These are phyloP conservation scores for Luscinia luscinia DNA, from an alignment of 2,797 vertebrate species.

Conservation along the genomic window DNA sequence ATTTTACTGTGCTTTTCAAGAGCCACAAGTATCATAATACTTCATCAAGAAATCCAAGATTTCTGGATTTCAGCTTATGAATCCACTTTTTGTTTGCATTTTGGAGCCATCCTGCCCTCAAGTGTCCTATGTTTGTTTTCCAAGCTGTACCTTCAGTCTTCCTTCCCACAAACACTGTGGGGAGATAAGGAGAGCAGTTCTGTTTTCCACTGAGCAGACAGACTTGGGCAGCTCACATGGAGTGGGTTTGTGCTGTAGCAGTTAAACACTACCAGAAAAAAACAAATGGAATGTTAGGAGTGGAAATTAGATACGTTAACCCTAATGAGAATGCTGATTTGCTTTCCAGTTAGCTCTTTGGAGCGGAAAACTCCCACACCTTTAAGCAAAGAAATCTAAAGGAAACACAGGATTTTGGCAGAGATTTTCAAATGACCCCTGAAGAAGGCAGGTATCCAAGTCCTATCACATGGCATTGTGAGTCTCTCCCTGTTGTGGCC, in stretches of 20 bases:
- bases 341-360: constrained; percentile 37
- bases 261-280: constrained; percentile 13
- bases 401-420: constrained; percentile 54
- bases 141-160: constrained; percentile 37
- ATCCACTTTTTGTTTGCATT: constrained; percentile 19
- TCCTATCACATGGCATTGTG: background rate
- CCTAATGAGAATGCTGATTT: constrained; percentile 14
- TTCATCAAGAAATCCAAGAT: background rate
- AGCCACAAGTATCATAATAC: background rate
- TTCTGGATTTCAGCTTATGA: constrained; percentile 16
- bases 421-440: constrained; percentile 3
- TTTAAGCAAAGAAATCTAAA: constrained; percentile 50
- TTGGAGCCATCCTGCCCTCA: constrained; percentile 51
- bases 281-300: background rate
- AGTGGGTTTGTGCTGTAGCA: background rate
- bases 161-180: constrained; percentile 12
- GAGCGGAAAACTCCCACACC: constrained; percentile 56
- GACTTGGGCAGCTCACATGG: constrained; percentile 8
- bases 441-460: constrained; percentile 47
- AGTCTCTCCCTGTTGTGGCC: background rate
- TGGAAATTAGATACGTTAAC: constrained; percentile 6
- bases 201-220: constrained; percentile 2
- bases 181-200: constrained; percentile 11
- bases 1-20: constrained; percentile 36
- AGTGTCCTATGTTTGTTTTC: constrained; percentile 43